Base-by-base conservation (phyloP, 1,140 invertebrate species). In the Drosophila persimilis region DNA sequence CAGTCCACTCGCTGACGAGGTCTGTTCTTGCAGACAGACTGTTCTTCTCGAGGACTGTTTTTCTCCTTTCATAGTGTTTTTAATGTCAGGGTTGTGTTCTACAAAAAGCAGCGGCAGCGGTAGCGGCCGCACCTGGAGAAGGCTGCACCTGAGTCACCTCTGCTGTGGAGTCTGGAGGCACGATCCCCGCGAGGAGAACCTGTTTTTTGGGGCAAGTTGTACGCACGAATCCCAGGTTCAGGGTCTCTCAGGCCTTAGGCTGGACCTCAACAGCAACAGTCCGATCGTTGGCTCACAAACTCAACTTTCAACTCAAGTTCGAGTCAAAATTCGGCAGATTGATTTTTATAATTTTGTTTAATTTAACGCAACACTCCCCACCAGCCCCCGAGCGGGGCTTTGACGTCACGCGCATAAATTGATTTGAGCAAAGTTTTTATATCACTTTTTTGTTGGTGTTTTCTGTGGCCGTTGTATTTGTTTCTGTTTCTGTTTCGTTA, bases 341-440 rank as follows among this genome's bases (percentile, higher is more conserved):
- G 73, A 77, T 69, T 39, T 39, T 13, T 39, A 39, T 11, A 39
- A 39, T 39, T 77, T 85, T 80, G 76, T 80, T 84, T 73, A 84
- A 85, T 85, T 85, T 80, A 85, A 78, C 64, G 65, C 35, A 13
- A 39, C 35, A 5, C 35, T 39, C 56, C 56, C 53, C 31, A 47
- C 67, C 44, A 59, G 46, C 20, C 20, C 20, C 20, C 20, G 20
- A 41, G 54, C 26, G 35, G 11, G 35, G 74, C 56, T 66, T 81
- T 86, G 83, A 86, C 81, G 81, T 86, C 81, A 86, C 83, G 46
- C 74, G 77, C 81, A 86, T 86, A 88, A 81, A 86, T 88, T 86
- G 65, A 64, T 51, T 73, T 26, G 39, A 20, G 57, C 45, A 64
- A 72, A 57, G 24, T 45, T 75, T 59, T 73, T 62, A 43, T 64